A percentile compares a stretch with the other conserved stretches of the same genome.
These are phyloP conservation scores for Scaptomyza graminum DNA, from an alignment of 1,140 invertebrate genomes.

Conservation along the genomic window DNA sequence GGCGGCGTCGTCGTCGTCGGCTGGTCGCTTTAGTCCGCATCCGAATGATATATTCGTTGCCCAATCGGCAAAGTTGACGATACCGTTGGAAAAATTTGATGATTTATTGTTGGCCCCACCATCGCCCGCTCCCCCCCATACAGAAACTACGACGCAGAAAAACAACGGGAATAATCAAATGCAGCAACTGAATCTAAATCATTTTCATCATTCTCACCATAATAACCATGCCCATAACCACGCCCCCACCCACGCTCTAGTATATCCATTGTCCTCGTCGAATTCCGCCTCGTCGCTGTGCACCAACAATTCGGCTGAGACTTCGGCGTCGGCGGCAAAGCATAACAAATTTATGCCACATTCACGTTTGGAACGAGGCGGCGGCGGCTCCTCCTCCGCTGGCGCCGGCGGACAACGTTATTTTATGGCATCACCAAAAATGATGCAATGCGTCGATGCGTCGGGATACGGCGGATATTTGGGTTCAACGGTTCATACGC, in stretches of 20 bases:
- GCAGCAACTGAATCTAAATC: slow-evolving; percentile 12
- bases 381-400: slow-evolving; percentile 17
- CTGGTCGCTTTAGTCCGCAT: slow-evolving; percentile 67
- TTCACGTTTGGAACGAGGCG: slow-evolving; percentile 65
- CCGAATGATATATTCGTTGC: slow-evolving; percentile 61
- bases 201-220: slow-evolving; percentile 19
- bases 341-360: slow-evolving; percentile 29
- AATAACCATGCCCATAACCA: slow-evolving; percentile 12
- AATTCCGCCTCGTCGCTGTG: slow-evolving; percentile 44
- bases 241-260: slow-evolving; percentile 12
- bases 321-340: slow-evolving; percentile 23
- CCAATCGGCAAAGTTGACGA: slow-evolving; percentile 59
- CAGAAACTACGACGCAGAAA: not conserved
- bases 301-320: slow-evolving; percentile 36
- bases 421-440: slow-evolving; percentile 50
- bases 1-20: slow-evolving; percentile 20
- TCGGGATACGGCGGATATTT: slow-evolving; percentile 74
- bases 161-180: not conserved
- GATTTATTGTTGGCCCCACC: slow-evolving; percentile 70
- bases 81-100: slow-evolving; percentile 68
- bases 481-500: slow-evolving; percentile 79
- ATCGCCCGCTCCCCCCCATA: slow-evolving; percentile 76
- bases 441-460: slow-evolving; percentile 62
- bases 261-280: slow-evolving; percentile 38
- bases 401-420: slow-evolving; percentile 36